Conservation (phyloP, 1,140 invertebrate genomes). For the Oncopodura yosiiana region DNA sequence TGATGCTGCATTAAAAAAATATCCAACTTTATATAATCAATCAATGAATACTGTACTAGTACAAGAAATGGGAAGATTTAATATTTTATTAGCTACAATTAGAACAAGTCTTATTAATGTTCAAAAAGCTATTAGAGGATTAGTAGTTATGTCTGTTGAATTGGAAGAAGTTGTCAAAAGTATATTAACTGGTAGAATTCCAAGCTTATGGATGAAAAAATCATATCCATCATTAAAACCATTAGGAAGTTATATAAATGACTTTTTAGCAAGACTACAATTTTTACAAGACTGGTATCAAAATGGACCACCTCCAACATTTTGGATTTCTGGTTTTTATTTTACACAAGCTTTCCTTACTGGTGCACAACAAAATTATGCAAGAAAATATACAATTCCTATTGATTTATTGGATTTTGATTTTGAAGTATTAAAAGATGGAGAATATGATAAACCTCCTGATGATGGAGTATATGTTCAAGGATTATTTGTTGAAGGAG, state of each 20-base stretch:
- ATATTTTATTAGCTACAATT: conserved; percentile 64
- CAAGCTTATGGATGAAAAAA: conserved; percentile 65
- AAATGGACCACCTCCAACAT: conserved; percentile 65
- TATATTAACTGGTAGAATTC: conserved; percentile 73
- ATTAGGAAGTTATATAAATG: conserved; percentile 76
- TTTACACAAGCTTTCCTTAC: conserved; percentile 94
- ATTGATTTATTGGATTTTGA: conserved; percentile 82
- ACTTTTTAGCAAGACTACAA: conserved; percentile 69
- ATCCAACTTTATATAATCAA: conserved; percentile 69
- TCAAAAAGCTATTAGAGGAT: conserved; percentile 70
- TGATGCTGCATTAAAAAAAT: conserved; percentile 54
- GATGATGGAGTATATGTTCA: conserved; percentile 73
- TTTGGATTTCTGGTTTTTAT: conserved; percentile 91
- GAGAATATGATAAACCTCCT: conserved; percentile 44
- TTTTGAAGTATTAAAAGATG: conserved; percentile 54
- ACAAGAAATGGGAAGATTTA: conserved; percentile 86
- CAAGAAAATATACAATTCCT: conserved; percentile 78
- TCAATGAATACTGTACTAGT: conserved; percentile 88
- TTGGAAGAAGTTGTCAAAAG: conserved; percentile 77
- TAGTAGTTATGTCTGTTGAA: conserved; percentile 73
- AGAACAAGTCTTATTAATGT: conserved; percentile 64
- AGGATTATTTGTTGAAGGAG: conserved; percentile 79
- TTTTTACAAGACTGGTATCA: conserved; percentile 78
- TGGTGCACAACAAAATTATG: conserved; percentile 85
- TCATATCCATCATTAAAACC: conserved; percentile 92